These are phyloP conservation scores for Orientallactaga sibirica DNA, from an alignment of 2,797 vertebrate species.

Conservation along the genomic window DNA sequence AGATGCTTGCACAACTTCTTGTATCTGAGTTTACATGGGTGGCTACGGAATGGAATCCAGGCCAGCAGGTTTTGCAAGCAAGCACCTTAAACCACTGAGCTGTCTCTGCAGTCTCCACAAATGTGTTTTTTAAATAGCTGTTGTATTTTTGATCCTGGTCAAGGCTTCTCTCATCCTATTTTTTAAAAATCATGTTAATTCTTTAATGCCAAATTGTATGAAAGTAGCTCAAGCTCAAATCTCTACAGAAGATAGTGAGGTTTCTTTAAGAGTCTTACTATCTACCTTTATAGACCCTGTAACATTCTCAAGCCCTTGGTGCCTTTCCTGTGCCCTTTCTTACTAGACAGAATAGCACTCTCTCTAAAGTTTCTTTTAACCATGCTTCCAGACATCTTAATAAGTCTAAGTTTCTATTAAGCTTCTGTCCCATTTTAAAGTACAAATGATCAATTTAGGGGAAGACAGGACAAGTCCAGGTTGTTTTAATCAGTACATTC, in stretches of 20 bases:
- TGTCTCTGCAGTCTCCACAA: not conserved
- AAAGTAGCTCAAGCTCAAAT: not conserved
- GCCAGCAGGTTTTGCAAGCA: no score
- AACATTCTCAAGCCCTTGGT: not conserved
- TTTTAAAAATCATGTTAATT: not conserved
- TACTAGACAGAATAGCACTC: not conserved
- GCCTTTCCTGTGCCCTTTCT: not conserved
- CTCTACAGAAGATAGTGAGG: not conserved
- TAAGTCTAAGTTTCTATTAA: not conserved
- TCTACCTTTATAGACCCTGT: no score
- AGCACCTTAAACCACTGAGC: no score
- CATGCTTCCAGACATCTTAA: not conserved
- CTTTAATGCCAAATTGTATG: not conserved
- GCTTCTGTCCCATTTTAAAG: conserved; percentile 32
- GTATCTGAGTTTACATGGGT: no score
- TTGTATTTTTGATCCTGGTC: not conserved
- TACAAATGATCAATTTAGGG: not conserved
- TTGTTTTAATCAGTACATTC: not conserved
- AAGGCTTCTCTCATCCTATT: not conserved
- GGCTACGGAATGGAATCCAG: no score
- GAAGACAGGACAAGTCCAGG: not conserved
- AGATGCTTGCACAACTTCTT: no score
- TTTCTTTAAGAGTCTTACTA: not conserved
- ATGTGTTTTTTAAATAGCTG: not conserved
- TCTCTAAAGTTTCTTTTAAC: not conserved